Percentiles rank a stretch among this genome's conserved stretches.
These are phyloP conservation scores for Euthynnus affinis DNA, from an alignment of 2,797 vertebrate species.

Conservation along the genomic window DNA sequence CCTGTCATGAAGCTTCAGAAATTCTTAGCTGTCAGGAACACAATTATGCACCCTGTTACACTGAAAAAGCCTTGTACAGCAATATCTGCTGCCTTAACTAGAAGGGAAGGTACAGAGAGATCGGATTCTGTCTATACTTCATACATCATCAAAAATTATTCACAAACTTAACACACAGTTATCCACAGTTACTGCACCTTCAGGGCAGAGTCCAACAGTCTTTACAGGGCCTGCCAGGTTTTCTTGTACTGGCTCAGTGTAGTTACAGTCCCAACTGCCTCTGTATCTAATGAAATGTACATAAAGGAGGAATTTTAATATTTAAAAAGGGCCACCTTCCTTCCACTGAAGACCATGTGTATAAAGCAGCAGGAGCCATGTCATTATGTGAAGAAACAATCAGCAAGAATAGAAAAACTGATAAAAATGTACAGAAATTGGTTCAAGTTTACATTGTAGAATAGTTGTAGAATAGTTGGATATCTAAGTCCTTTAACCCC, in stretches of 20 bases:
- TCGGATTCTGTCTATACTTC: background rate
- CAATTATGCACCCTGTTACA: constrained; percentile 11
- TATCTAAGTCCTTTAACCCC: too few relatives aligned
- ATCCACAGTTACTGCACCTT: background rate
- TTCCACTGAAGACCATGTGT: background rate
- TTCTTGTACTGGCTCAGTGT: background rate
- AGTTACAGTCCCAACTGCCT: background rate
- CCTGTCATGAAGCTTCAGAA: constrained; percentile 7
- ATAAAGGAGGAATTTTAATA: background rate
- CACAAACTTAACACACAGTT: background rate
- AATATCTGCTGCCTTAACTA: background rate
- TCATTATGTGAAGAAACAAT: background rate
- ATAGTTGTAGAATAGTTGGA: too few relatives aligned
- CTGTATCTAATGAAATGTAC: background rate
- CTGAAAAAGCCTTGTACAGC: background rate
- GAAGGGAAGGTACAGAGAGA: background rate
- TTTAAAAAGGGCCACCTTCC: background rate
- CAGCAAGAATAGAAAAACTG: background rate
- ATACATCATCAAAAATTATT: background rate
- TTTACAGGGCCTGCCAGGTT: background rate
- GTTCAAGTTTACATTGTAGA: too few relatives aligned
- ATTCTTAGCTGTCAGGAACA: constrained; percentile 15
- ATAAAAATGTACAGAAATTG: background rate
- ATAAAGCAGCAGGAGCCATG: background rate
- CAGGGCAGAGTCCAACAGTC: background rate